Evolutionary conservation across 2,888 invertebrate species (phyloP).

Genomic region (Eutolmus rufibarbis): DNA sequence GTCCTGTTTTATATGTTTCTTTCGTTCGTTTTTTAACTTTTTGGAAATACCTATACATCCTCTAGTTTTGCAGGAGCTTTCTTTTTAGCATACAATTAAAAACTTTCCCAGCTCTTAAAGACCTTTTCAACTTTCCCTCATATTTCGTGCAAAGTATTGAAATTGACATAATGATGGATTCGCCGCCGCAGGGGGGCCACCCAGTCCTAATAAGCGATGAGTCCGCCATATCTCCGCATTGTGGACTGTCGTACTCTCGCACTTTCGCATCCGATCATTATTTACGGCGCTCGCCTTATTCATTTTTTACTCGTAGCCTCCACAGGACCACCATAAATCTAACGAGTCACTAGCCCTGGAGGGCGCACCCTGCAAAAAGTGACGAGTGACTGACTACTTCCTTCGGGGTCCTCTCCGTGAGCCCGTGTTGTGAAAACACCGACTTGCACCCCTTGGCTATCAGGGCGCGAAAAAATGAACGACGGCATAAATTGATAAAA

Average conservation of each 20-base stretch:
- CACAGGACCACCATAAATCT: slow-evolving; percentile 45
- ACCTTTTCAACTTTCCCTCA: not conserved
- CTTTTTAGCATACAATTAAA: not conserved
- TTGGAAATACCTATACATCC: not conserved
- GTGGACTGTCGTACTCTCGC: not conserved
- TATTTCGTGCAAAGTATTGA: not conserved
- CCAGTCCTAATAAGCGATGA: slow-evolving; percentile 15
- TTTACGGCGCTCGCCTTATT: slow-evolving; percentile 32
- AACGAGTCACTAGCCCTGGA: slow-evolving; percentile 38
- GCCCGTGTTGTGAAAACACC: slow-evolving; percentile 8
- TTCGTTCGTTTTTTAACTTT: too few relatives aligned
- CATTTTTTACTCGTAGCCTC: not conserved
- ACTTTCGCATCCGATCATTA: slow-evolving; percentile 38
- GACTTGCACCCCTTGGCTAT: not conserved
- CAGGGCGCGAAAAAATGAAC: not conserved
- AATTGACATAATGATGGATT: slow-evolving; percentile 48
- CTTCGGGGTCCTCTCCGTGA: not conserved
- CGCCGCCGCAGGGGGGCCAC: slow-evolving; percentile 40
- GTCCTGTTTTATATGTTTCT: too few relatives aligned
- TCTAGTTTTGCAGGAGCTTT: not conserved
- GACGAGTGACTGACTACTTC: slow-evolving; percentile 45
- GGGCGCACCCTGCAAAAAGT: not conserved
- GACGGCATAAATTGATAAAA: slow-evolving; percentile 2
- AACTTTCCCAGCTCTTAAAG: not conserved
- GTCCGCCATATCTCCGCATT: not conserved